Conservation (phyloP, 2,888 invertebrate genomes). For the Tetrapedia diversipes region DNA sequence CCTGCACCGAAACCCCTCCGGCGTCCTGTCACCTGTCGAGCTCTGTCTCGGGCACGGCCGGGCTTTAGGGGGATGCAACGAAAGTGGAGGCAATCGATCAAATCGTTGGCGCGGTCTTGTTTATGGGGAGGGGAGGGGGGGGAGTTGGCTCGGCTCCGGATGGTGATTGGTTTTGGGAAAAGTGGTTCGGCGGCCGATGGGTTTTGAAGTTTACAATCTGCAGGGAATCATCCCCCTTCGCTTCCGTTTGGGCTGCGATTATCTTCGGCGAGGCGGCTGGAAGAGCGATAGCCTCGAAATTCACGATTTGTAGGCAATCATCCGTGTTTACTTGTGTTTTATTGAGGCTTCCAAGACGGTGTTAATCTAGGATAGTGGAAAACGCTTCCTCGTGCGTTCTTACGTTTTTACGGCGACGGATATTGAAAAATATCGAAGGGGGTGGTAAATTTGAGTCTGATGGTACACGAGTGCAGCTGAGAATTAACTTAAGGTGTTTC, state of each 20-base stretch:
- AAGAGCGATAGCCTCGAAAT: too few relatives aligned
- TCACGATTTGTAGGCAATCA: too few relatives aligned
- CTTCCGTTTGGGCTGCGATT: neutral
- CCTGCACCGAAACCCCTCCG: conserved; percentile 42
- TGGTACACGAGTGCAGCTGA: too few relatives aligned
- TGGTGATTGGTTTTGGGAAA: conserved; percentile 3
- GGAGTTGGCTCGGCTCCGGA: neutral
- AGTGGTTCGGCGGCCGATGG: neutral
- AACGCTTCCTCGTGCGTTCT: too few relatives aligned
- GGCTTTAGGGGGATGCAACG: conserved; percentile 2
- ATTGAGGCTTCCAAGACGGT: too few relatives aligned
- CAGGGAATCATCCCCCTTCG: neutral
- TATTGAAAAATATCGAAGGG: too few relatives aligned
- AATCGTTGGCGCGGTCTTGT: conserved; percentile 43
- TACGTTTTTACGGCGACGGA: too few relatives aligned
- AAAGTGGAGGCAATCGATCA: conserved; percentile 69
- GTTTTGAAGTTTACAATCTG: neutral
- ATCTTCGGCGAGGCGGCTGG: neutral
- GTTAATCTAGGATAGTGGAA: too few relatives aligned
- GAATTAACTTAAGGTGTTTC: too few relatives aligned
- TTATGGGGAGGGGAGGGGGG: neutral
- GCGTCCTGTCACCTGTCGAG: conserved; percentile 49
- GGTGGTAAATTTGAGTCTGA: too few relatives aligned
- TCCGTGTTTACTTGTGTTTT: too few relatives aligned
- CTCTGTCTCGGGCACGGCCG: conserved; percentile 9